These are phyloP conservation scores for Mnemiopsis leidyi DNA, from an alignment of 37 sponge, comb jelly and placozoan species.

Conservation along the genomic window DNA sequence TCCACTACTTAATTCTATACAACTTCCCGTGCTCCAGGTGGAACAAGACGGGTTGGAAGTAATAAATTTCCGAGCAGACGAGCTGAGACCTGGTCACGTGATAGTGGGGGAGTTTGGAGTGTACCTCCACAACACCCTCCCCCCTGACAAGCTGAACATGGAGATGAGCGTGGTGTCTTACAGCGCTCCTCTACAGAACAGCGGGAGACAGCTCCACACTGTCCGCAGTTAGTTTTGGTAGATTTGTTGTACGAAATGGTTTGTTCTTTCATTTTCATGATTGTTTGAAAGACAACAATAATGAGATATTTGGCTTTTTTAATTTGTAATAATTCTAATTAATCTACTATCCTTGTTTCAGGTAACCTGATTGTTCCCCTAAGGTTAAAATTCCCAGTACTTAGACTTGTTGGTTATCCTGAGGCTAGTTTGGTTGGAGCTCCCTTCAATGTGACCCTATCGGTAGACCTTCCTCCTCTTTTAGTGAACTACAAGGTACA, in stretches of 20 bases:
- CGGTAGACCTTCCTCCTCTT: not conserved
- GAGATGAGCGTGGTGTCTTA: not conserved
- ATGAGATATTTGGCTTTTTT: too few species aligned
- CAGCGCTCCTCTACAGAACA: conserved; percentile 21
- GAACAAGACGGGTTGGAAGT: conserved; percentile 26
- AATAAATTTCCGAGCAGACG: conserved; percentile 45
- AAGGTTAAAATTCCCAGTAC: not conserved
- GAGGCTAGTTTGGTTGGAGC: not conserved
- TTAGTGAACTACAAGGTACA: not conserved
- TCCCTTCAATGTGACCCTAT: not conserved
- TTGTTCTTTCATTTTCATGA: too few species aligned
- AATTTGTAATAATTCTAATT: too few species aligned
- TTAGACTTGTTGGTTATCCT: not conserved
- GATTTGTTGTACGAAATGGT: too few species aligned
- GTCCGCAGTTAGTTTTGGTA: conserved; percentile 5
- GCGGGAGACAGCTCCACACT: conserved; percentile 18
- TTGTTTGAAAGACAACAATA: too few species aligned
- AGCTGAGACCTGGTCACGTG: conserved; percentile 47
- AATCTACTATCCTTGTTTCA: not conserved
- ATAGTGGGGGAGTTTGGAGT: conserved; percentile 29
- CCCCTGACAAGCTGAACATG: conserved; percentile 7
- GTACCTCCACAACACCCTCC: conserved; percentile 32
- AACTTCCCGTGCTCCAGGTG: not conserved
- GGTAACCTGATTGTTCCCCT: conserved; percentile 39
- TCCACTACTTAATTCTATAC: too few species aligned